Conservation (phyloP, 2,888 invertebrate genomes). For the Eupithecia subfuscata region DNA sequence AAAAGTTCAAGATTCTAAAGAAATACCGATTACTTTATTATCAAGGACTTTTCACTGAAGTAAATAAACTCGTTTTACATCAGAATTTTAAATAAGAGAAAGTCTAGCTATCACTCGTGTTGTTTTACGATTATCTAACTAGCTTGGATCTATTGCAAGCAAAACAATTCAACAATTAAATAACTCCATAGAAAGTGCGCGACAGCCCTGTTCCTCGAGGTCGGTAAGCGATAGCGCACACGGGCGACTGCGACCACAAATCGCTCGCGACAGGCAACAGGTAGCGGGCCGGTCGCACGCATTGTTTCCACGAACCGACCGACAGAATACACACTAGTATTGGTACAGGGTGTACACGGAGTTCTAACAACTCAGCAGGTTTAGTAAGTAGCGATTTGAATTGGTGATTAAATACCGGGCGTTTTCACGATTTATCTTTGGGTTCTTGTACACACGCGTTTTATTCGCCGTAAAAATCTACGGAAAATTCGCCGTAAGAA, state of each 20-base stretch:
- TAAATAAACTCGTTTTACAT: neutral
- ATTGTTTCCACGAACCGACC: conserved; percentile 75
- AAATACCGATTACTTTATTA: neutral
- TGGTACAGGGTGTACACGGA: conserved; percentile 16
- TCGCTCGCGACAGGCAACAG: conserved; percentile 70
- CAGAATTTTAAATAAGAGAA: too few relatives aligned
- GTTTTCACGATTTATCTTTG: neutral
- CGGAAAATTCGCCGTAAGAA: too few relatives aligned
- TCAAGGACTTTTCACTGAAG: neutral
- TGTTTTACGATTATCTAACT: neutral
- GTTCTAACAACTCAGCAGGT: neutral
- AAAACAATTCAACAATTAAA: neutral
- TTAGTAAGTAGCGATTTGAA: neutral
- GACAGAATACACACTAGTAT: conserved; percentile 30
- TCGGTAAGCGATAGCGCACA: conserved; percentile 59
- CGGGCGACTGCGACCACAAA: conserved; percentile 63
- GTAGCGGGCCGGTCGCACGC: conserved; percentile 70
- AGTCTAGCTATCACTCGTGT: neutral
- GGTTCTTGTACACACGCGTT: too few relatives aligned
- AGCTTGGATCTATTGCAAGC: neutral
- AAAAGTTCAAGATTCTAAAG: neutral
- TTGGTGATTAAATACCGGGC: neutral
- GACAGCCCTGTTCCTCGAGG: conserved; percentile 52
- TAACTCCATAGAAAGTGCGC: neutral
- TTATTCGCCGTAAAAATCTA: too few relatives aligned